Base-by-base conservation (phyloP, 2,797 vertebrate genomes). In the Rachycentron canadum region DNA sequence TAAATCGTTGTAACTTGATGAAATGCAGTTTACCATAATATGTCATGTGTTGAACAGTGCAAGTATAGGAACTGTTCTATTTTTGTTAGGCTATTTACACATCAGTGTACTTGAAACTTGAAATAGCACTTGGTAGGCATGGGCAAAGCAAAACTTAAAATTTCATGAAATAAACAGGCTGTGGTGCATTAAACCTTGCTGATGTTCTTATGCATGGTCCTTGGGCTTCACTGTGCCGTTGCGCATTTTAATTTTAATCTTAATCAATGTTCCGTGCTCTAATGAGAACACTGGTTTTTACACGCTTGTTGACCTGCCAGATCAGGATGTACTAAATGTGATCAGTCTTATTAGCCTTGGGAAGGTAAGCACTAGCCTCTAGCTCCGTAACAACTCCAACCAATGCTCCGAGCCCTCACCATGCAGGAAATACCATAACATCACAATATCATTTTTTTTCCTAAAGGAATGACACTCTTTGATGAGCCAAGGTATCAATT, bases 201-300 rank as follows among this genome's bases (percentile, higher is more conserved):
- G 78, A 84, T 78, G 68, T 52, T 91, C 73, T 64, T 73, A 45
- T 50, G 60, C 81, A 70, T 79, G 82, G 81, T 86, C 83, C 84
- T 88, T 64, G 55, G 77, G 83, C 79, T 83, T 88, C 59, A 73
- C 81, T 82, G 63, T 75, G 81, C 80, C 52, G 52, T 73, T 86
- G 76, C 49, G 28, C 87, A 82, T 83, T 90, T 93, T 89, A 84
- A 91, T 86, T 92, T 90, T 92, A 90, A 92, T 92, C 91, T 90
- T 90, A 93, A 94, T 94, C 92, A 93, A 90, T 92, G 91, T 91
- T 92, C 85, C 82, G 7, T 87, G 83, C 86, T 74, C 80, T 93
- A 94, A 93, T 92, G 90, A 92, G 86, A 90, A 92, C 89, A 88
- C 86, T 84, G 85, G 76, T 91, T 92, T 88, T 88, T 89, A 91